These are phyloP conservation scores for Camponotus floridanus DNA, from an alignment of 1,140 invertebrate species.

Conservation along the genomic window DNA sequence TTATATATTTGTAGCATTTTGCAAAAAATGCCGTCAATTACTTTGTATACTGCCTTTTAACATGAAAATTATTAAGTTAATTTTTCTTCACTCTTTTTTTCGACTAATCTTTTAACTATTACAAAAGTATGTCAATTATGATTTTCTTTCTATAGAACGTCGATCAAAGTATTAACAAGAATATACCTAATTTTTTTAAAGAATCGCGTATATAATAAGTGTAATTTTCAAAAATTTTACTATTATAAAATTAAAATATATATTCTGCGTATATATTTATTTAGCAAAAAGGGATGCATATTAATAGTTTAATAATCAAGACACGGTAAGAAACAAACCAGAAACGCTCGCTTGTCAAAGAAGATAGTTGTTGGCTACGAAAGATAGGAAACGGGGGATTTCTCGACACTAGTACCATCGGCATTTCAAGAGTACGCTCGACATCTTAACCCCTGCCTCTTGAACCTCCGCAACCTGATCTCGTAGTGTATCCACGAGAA, in stretches of 20 bases:
- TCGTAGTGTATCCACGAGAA: conserved; percentile 63
- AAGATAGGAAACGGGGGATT: conserved; percentile 46
- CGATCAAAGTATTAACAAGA: not conserved
- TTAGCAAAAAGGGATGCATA: not conserved
- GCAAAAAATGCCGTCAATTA: not conserved
- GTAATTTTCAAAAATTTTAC: not conserved
- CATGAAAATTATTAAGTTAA: not conserved
- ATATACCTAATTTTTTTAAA: not conserved
- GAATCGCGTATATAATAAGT: too few species aligned
- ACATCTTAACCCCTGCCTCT: conserved; percentile 74
- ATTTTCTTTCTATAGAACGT: not conserved
- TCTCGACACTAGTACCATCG: conserved; percentile 61
- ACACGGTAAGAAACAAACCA: not conserved
- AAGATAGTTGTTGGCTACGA: conserved; percentile 27
- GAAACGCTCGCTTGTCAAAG: not conserved
- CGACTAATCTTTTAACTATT: not conserved
- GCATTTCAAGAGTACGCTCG: conserved; percentile 77
- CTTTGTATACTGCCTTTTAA: not conserved
- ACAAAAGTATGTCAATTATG: not conserved
- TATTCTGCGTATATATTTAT: not conserved
- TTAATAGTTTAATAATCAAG: conserved; percentile 8
- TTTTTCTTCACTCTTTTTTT: not conserved
- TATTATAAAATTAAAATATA: not conserved
- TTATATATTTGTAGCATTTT: not conserved
- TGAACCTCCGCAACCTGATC: conserved; percentile 74